A percentile compares a stretch with the other conserved stretches of the same genome.
Conservation (phyloP, 2,797 vertebrate genomes). For the Notamacropus eugenii region DNA sequence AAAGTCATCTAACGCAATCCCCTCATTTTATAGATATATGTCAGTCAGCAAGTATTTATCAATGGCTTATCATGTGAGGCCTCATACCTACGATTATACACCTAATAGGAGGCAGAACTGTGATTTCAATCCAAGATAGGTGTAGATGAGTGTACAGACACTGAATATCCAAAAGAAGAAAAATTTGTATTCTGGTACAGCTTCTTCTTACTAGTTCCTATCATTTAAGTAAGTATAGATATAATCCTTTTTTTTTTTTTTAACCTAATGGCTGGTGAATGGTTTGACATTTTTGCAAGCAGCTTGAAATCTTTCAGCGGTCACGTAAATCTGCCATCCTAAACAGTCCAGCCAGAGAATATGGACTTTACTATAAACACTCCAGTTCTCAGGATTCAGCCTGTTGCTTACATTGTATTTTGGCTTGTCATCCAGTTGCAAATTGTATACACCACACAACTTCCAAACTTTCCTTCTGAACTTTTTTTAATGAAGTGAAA, state of each 20-base stretch:
- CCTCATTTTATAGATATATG: background rate
- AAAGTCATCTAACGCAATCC: background rate
- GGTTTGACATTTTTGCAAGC: slow-evolving; percentile 3
- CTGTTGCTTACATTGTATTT: slow-evolving; percentile 65
- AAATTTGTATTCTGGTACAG: slow-evolving; percentile 6
- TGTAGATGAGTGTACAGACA: slow-evolving; percentile 44
- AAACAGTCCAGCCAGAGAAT: slow-evolving; percentile 60
- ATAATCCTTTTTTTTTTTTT: background rate
- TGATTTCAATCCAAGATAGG: slow-evolving; percentile 32
- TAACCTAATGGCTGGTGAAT: slow-evolving; percentile 56
- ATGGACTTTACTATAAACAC: slow-evolving; percentile 73
- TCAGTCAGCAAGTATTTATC: background rate
- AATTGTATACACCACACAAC: slow-evolving; percentile 35
- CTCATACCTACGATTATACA: background rate
- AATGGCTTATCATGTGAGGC: background rate
- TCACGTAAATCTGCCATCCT: slow-evolving; percentile 52
- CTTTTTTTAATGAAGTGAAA: slow-evolving; percentile 44
- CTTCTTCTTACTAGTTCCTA: slow-evolving; percentile 50
- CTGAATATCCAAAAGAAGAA: slow-evolving; percentile 66
- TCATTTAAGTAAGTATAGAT: slow-evolving; percentile 43
- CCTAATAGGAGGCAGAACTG: background rate
- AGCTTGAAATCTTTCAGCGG: slow-evolving; percentile 74
- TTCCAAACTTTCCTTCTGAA: slow-evolving; percentile 72
- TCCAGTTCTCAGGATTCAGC: slow-evolving; percentile 70
- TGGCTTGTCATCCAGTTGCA: slow-evolving; percentile 72